phyloP scores from a whole-genome alignment of 1,140 invertebrate species.

The Amyelois transitella region DNA sequence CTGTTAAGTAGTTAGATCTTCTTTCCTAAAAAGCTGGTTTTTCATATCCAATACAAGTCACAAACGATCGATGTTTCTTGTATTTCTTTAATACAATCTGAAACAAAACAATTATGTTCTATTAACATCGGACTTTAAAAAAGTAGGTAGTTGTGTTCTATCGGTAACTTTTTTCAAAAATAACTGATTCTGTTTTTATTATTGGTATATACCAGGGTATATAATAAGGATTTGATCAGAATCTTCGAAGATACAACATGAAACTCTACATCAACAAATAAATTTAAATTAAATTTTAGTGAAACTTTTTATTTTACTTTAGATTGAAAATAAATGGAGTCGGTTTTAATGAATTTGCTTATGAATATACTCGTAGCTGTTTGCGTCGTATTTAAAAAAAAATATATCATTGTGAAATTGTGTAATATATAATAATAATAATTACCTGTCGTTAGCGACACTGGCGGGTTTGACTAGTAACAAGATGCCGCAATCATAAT shows the following conservation, averaged over 20 bases:
- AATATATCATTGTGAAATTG: not conserved
- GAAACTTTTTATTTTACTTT: too few relatives aligned
- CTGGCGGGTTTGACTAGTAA: constrained; percentile 65
- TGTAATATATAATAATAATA: not conserved
- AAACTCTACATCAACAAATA: too few relatives aligned
- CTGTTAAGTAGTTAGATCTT: constrained; percentile 68
- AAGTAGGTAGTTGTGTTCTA: not conserved
- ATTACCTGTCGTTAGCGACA: constrained; percentile 51
- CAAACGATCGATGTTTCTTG: constrained; percentile 29
- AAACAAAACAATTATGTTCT: constrained; percentile 20
- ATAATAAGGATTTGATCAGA: too few relatives aligned
- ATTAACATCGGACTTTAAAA: not conserved
- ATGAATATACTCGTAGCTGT: too few relatives aligned
- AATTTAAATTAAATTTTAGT: too few relatives aligned
- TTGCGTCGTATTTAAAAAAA: too few relatives aligned
- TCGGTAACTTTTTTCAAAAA: too few relatives aligned
- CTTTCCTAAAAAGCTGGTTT: constrained; percentile 49
- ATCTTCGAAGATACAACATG: too few relatives aligned
- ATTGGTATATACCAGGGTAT: too few relatives aligned
- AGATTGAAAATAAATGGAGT: too few relatives aligned
- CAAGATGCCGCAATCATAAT: constrained; percentile 29
- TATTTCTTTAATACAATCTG: constrained; percentile 48
- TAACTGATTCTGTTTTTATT: too few relatives aligned
- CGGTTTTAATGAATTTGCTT: too few relatives aligned
- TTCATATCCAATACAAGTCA: constrained; percentile 35